These are phyloP conservation scores for Picus viridis DNA, from an alignment of 2,797 vertebrate genomes.

Conservation along the genomic window DNA sequence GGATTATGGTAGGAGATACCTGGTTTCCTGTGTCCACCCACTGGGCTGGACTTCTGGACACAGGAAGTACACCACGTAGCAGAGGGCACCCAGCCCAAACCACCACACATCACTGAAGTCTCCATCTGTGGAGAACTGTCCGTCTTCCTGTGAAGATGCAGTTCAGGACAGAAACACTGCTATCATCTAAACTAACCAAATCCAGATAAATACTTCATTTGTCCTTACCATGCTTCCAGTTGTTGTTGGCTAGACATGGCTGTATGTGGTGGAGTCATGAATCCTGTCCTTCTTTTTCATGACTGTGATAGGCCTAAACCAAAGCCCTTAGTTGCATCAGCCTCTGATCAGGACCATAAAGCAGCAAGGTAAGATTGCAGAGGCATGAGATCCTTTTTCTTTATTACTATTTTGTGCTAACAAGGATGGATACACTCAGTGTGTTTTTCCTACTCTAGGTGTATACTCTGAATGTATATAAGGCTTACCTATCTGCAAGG, in stretches of 20 bases:
- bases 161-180: not conserved
- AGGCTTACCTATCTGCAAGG: not conserved
- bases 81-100: too few relatives aligned
- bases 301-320: not conserved
- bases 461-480: not conserved
- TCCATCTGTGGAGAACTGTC: not conserved
- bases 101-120: not conserved
- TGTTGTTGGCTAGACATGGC: fast-evolving
- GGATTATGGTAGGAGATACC: too few relatives aligned
- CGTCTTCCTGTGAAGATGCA: not conserved
- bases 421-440: not conserved
- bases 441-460: not conserved
- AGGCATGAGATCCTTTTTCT: not conserved
- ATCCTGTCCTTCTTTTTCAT: not conserved
- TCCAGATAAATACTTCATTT: not conserved
- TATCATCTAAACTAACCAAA: not conserved
- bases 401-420: not conserved
- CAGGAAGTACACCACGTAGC: too few relatives aligned
- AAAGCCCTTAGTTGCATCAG: not conserved
- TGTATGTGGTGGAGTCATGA: not conserved
- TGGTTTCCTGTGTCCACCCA: too few relatives aligned
- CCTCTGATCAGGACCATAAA: not conserved
- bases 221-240: too few relatives aligned
- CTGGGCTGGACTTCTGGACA: too few relatives aligned
- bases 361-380: not conserved